Conservation (phyloP, 2,113 vertebrate species). For the Galbula dea region DNA sequence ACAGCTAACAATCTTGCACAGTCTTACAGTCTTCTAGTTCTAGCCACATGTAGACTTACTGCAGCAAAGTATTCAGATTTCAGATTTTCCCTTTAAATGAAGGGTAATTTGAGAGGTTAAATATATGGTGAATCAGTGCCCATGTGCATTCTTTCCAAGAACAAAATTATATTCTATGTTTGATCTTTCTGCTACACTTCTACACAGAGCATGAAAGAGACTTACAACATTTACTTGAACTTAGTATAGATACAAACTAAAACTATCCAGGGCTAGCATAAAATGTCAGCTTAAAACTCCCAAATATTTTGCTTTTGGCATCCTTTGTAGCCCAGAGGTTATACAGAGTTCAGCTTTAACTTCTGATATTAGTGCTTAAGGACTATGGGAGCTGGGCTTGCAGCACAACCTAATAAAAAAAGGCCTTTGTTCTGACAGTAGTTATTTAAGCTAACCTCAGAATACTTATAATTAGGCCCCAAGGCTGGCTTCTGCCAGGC, state of each 20-base stretch:
- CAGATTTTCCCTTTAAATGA: not conserved
- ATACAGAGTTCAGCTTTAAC: constrained; percentile 8
- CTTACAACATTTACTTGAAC: not conserved
- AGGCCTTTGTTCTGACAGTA: not conserved
- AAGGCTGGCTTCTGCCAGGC: not conserved
- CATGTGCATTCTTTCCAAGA: not conserved
- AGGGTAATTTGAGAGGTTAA: not conserved
- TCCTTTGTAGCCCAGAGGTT: not conserved
- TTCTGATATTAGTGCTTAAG: not conserved
- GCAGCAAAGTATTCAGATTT: not conserved
- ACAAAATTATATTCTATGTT: not conserved
- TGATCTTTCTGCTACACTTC: not conserved
- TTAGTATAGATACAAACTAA: not conserved
- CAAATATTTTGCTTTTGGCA: not conserved
- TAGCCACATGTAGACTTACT: not conserved
- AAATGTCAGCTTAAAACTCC: not conserved
- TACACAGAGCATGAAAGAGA: not conserved
- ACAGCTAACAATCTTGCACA: not conserved
- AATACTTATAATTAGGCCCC: not conserved
- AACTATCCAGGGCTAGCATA: not conserved
- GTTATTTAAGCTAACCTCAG: not conserved
- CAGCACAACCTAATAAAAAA: not conserved
- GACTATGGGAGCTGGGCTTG: not conserved
- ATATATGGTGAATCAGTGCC: not conserved
- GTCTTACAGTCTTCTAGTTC: not conserved